Evolutionary conservation across 2,797 vertebrate species (phyloP).

Genomic region (Enteromius anoplus): DNA sequence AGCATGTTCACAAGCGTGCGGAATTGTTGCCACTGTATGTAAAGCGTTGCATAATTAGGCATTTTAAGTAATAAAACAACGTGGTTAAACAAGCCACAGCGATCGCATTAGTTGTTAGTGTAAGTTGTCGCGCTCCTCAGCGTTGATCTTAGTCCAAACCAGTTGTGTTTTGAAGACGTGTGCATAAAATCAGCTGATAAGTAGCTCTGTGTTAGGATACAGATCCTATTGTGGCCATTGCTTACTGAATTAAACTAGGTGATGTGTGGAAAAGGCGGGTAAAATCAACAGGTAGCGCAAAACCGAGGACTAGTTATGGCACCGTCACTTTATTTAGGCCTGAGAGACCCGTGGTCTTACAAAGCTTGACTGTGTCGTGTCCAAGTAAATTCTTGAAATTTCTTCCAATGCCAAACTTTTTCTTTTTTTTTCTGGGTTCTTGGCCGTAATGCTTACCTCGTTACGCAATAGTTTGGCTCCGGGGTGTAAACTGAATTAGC

Average conservation of each 20-base stretch:
- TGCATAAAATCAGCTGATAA: neutral
- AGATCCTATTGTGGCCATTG: neutral
- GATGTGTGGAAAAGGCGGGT: neutral
- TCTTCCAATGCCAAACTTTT: neutral
- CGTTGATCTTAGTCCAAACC: neutral
- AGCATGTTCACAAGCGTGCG: neutral
- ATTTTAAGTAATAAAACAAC: neutral
- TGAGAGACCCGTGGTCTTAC: neutral
- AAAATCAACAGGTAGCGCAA: constrained; percentile 44
- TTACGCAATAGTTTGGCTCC: constrained; percentile 23
- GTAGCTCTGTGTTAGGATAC: neutral
- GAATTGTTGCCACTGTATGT: neutral
- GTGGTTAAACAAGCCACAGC: neutral
- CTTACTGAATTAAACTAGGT: neutral
- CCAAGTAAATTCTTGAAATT: constrained; percentile 1
- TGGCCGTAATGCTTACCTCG: constrained; percentile 20
- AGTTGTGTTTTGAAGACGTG: neutral
- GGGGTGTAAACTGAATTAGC: neutral
- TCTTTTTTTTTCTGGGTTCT: neutral
- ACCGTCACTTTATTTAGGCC: constrained; percentile 8
- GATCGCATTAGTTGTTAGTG: neutral
- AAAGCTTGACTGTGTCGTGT: constrained; percentile 17
- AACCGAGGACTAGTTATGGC: neutral
- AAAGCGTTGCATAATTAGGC: neutral
- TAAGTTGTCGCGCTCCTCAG: neutral